phyloP scores from a whole-genome alignment of 2,113 vertebrate genomes.

The Dipodomys stephensi region DNA sequence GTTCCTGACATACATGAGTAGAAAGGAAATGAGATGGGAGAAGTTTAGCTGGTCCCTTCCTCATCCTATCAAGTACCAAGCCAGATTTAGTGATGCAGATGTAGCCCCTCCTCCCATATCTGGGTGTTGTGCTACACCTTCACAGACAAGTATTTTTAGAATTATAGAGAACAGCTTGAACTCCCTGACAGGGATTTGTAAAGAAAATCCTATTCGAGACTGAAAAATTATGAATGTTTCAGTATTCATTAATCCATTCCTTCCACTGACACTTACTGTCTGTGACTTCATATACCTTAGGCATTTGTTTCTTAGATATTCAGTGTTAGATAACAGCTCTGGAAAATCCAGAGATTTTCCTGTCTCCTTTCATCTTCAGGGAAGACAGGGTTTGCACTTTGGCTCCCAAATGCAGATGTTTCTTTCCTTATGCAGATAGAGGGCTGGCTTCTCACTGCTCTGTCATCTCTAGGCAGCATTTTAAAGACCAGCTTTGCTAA shows the following conservation, averaged over 20 bases:
- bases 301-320: neutral
- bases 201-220: slow-evolving; percentile 14
- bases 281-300: neutral
- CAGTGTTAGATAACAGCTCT: neutral
- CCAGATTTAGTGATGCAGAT: neutral
- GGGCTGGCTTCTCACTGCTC: neutral
- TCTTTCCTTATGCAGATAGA: slow-evolving; percentile 50
- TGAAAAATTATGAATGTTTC: neutral
- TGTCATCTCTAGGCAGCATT: neutral
- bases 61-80: neutral
- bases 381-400: neutral
- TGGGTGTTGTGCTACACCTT: neutral
- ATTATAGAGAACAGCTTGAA: neutral
- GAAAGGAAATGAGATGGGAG: neutral
- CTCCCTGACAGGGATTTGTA: neutral
- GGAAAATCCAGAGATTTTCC: neutral
- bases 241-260: neutral
- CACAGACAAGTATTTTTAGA: neutral
- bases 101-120: neutral
- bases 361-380: neutral
- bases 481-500: neutral
- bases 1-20: neutral
- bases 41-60: neutral
- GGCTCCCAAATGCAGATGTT: neutral
- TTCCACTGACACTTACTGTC: neutral